These are phyloP conservation scores for Cavia aperea DNA, from an alignment of 2,113 vertebrate genomes.

Conservation along the genomic window DNA sequence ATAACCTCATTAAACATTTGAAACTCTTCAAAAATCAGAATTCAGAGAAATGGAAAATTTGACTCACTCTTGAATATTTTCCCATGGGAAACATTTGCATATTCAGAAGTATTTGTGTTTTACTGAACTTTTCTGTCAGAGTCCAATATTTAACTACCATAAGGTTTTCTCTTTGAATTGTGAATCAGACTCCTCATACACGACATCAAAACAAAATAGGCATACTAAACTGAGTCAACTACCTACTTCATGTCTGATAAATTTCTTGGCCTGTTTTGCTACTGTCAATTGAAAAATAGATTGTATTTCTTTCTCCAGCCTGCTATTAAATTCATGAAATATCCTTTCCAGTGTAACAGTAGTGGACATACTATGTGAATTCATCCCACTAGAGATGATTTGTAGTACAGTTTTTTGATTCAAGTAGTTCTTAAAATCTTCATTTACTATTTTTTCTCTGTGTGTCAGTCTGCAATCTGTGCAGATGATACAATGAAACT, in stretches of 20 bases:
- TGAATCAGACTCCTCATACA: not conserved
- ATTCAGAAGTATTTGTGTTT: constrained; percentile 27
- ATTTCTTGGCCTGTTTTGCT: not conserved
- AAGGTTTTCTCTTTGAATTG: not conserved
- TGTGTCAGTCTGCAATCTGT: not conserved
- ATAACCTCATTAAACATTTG: not conserved
- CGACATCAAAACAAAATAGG: not conserved
- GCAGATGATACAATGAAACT: not conserved
- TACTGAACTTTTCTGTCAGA: not conserved
- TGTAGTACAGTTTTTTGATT: not conserved
- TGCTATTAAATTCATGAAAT: not conserved
- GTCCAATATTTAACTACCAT: not conserved
- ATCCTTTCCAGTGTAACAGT: not conserved
- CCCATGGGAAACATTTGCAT: not conserved
- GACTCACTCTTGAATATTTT: constrained; percentile 5
- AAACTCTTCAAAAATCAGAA: not conserved
- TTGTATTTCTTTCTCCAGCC: not conserved
- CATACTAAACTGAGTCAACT: not conserved
- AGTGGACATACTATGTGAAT: not conserved
- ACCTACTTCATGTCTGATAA: not conserved
- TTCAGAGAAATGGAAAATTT: constrained; percentile 18
- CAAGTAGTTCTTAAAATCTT: not conserved
- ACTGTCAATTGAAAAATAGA: not conserved
- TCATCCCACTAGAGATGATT: not conserved
- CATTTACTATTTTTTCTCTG: not conserved